phyloP scores from a whole-genome alignment of 2,888 invertebrate genomes.

The Halictus ligatus region DNA sequence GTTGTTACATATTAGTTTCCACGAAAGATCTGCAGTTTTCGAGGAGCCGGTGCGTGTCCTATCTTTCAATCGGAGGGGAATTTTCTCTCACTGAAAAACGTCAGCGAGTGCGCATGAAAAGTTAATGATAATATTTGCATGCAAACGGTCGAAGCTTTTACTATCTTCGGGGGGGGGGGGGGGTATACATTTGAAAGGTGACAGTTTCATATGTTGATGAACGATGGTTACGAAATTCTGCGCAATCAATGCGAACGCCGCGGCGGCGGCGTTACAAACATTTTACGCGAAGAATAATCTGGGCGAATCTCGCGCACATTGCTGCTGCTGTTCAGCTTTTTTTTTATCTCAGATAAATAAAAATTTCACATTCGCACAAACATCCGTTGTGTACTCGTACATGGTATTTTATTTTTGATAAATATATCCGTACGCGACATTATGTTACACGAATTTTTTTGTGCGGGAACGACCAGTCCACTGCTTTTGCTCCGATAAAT shows the following conservation, averaged over 20 bases:
- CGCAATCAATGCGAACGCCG: no score
- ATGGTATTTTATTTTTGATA: neutral
- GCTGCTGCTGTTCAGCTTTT: neutral
- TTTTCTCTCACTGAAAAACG: neutral
- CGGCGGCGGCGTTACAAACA: no score
- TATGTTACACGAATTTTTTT: neutral
- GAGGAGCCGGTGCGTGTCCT: neutral
- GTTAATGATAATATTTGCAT: constrained; percentile 2
- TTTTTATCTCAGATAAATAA: neutral
- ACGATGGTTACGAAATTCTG: neutral
- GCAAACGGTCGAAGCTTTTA: neutral
- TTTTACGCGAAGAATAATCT: no score
- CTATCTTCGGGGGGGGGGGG: neutral
- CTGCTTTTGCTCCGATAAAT: neutral
- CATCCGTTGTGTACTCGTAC: neutral
- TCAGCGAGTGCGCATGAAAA: neutral
- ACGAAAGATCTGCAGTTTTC: neutral
- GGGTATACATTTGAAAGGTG: neutral
- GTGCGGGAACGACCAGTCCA: no score
- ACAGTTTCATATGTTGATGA: neutral
- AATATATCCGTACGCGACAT: neutral
- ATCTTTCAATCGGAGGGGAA: neutral
- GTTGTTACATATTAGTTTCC: neutral
- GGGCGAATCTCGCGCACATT: neutral
- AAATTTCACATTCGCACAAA: neutral